phyloP scores from a whole-genome alignment of 2,797 vertebrate genomes.

The Spinibarbus caldwelli region DNA sequence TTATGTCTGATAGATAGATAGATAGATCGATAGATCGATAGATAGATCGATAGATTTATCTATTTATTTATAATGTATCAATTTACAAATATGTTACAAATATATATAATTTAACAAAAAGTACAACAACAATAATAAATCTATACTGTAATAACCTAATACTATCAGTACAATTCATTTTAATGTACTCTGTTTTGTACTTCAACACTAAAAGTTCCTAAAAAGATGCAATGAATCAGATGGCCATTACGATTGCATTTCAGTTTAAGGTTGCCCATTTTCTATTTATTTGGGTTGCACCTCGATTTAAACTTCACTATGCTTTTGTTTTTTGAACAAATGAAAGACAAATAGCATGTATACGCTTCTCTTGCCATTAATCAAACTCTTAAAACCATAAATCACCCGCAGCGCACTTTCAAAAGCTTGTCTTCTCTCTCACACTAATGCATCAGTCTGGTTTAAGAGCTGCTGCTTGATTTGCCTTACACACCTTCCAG shows the following conservation, averaged over 20 bases:
- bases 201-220: not conserved
- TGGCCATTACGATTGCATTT: not conserved
- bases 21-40: too few relatives aligned
- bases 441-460: slow-evolving; percentile 28
- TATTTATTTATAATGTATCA: too few relatives aligned
- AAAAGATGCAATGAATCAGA: not conserved
- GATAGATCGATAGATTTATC: too few relatives aligned
- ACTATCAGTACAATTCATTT: not conserved
- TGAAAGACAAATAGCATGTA: not conserved
- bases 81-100: too few relatives aligned
- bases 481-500: slow-evolving; percentile 43
- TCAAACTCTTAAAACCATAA: slow-evolving; percentile 8
- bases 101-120: too few relatives aligned
- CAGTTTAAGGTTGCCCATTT: not conserved
- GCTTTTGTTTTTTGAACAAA: slow-evolving; percentile 1
- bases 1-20: too few relatives aligned
- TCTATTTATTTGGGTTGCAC: not conserved
- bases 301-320: not conserved
- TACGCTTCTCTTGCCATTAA: not conserved
- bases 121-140: not conserved
- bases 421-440: slow-evolving; percentile 16
- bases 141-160: not conserved
- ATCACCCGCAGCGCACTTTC: not conserved
- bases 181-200: not conserved
- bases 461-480: slow-evolving; percentile 48